A percentile compares a stretch with the other conserved stretches of the same genome.
phyloP scores from a whole-genome alignment of 2,113 vertebrate genomes.

The Philantomba maxwellii region DNA sequence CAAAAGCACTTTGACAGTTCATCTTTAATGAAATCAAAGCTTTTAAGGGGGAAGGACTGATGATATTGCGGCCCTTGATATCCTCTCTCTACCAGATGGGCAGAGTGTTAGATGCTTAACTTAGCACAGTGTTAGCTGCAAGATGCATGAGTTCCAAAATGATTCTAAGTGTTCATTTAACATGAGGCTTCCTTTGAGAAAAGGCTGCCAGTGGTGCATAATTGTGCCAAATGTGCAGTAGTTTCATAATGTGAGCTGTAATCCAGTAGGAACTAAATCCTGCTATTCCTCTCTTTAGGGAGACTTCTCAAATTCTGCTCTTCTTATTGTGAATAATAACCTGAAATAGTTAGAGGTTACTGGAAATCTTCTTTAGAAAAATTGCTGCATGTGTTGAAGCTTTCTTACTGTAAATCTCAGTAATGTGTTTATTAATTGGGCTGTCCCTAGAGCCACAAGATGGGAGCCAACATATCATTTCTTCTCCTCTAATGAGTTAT shows the following conservation, averaged over 20 bases:
- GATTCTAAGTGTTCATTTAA: slow-evolving; percentile 72
- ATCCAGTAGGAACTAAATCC: slow-evolving; percentile 65
- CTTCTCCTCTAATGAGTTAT: not conserved
- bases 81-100: slow-evolving; percentile 57
- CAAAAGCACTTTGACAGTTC: slow-evolving; percentile 46
- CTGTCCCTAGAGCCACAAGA: not conserved
- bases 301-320: slow-evolving; percentile 62
- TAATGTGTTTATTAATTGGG: not conserved
- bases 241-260: slow-evolving; percentile 62
- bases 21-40: slow-evolving; percentile 67
- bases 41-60: slow-evolving; percentile 52
- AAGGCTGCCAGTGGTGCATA: slow-evolving; percentile 69
- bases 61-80: slow-evolving; percentile 38
- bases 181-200: slow-evolving; percentile 70
- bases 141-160: slow-evolving; percentile 70
- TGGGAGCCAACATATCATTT: not conserved
- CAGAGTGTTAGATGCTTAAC: slow-evolving; percentile 51
- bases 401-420: slow-evolving; percentile 11
- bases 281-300: slow-evolving; percentile 65
- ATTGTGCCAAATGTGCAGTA: slow-evolving; percentile 71
- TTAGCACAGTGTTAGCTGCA: slow-evolving; percentile 64
- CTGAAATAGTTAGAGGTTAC: slow-evolving; percentile 54
- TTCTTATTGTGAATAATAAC: slow-evolving; percentile 56
- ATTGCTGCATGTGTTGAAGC: not conserved
- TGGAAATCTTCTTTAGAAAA: slow-evolving; percentile 45